Evolutionary conservation across 2,113 vertebrate genomes (phyloP), one percentile per base, ranked within the genome.

Genomic region (human (Homo sapiens)): DNA sequence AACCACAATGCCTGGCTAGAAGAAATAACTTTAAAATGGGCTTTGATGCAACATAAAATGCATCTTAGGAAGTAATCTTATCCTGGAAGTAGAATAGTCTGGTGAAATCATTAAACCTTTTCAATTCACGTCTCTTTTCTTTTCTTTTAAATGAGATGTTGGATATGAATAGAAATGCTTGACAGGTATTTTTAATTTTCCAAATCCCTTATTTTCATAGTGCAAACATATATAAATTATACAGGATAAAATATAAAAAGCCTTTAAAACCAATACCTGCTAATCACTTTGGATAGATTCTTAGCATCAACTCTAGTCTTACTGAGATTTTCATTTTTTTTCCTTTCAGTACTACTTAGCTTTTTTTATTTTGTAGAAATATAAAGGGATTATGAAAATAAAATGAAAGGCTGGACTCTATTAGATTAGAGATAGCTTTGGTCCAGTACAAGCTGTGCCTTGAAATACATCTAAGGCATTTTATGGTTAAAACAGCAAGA

Each of bases 381-480:
- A 38, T 2, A 68, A n/a, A 27, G 1, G 6, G 4, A 25, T 92
- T 79, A 88, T 78, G 52, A 78, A 83, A 97, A 91, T 61, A 55
- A 94, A 96, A 79, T 30, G 5, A 82, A 98, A 92, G 5, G 2
- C 27, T 0, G 3, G 18, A 50, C 9, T 91, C 8, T 12, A 87
- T n/a, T 88, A 95, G 52, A 87, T n/a, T 12, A 11, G 16, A 75
- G 20, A 80, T 4, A 27, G 23, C 52, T 96, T 98, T 94, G 57
- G 80, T 57, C 48, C 55, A 95, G 27, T 61, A 40, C 5, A 96
- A 95, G 35, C 20, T 93, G 32, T 96, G 52, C 25, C 66, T 73
- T 86, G 59, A 97, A 93, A 96, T 90, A 93, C 91, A 97, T 95
- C 25, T 64, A 94, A 95, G 82, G 38, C 17, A 93, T 81, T 96